A percentile compares a stretch with the other conserved stretches of the same genome.
These are phyloP conservation scores for Gallinago nigripennis DNA, from an alignment of 2,797 vertebrate species.

Conservation along the genomic window DNA sequence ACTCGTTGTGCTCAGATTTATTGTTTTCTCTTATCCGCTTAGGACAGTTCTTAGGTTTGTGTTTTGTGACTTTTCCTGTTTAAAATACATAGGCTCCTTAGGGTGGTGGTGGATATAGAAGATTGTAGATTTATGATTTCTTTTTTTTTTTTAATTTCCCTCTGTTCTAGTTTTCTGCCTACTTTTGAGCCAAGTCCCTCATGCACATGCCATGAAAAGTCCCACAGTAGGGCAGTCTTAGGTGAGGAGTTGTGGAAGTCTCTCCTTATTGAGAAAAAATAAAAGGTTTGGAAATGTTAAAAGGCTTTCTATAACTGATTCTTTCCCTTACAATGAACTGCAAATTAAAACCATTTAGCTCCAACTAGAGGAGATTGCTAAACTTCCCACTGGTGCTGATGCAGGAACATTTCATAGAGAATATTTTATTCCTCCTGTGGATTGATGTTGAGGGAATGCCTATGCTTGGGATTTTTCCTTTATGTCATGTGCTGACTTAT, in stretches of 20 bases:
- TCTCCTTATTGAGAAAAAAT: neutral
- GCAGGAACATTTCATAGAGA: neutral
- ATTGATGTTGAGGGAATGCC: neutral
- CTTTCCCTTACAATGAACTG: neutral
- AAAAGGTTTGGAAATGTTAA: neutral
- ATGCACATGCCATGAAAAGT: neutral
- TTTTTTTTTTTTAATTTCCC: neutral
- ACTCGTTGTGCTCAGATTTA: neutral
- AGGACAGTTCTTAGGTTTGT: neutral
- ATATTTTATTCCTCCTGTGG: constrained; percentile 7
- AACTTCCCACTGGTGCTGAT: constrained; percentile 31
- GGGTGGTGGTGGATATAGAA: neutral
- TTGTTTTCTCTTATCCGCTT: neutral
- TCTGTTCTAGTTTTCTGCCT: neutral
- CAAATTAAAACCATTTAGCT: constrained; percentile 40
- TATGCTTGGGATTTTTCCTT: neutral
- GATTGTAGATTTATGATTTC: neutral
- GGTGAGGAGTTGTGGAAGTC: neutral
- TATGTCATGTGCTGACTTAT: neutral
- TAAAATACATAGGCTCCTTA: neutral
- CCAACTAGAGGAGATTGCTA: neutral
- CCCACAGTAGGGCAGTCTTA: neutral
- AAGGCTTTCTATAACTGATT: neutral
- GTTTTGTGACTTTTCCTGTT: neutral
- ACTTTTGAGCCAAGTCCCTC: neutral